These are phyloP conservation scores for Acrobasis suavella DNA, from an alignment of 2,888 invertebrate genomes.

Conservation along the genomic window DNA sequence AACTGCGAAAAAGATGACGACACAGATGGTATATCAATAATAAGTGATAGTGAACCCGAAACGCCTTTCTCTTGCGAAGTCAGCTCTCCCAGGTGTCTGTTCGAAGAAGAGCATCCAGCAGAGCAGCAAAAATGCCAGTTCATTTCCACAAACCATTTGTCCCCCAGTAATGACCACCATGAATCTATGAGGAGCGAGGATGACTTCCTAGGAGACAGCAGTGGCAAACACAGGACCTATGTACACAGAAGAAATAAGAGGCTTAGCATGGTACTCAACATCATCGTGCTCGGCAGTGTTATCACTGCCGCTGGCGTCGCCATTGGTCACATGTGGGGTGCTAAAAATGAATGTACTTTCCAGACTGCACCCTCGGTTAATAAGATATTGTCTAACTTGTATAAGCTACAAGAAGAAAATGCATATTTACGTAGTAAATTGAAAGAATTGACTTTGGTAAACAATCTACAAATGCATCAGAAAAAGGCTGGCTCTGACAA, in stretches of 20 bases:
- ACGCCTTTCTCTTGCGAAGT: slow-evolving; percentile 51
- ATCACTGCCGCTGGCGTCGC: slow-evolving; percentile 77
- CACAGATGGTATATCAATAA: slow-evolving; percentile 78
- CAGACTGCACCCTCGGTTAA: slow-evolving; percentile 67
- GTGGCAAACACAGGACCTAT: slow-evolving; percentile 70
- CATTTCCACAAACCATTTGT: slow-evolving; percentile 42
- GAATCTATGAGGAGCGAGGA: slow-evolving; percentile 53
- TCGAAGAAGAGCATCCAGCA: slow-evolving; percentile 46
- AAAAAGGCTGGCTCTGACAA: slow-evolving; percentile 48
- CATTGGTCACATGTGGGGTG: slow-evolving; percentile 79
- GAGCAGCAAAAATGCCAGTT: slow-evolving; percentile 43
- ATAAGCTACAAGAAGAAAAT: slow-evolving; percentile 78
- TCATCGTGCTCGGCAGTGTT: slow-evolving; percentile 74
- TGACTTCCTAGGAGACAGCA: slow-evolving; percentile 59
- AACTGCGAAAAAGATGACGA: slow-evolving; percentile 72
- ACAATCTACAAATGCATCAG: slow-evolving; percentile 50
- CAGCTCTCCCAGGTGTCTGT: slow-evolving; percentile 42
- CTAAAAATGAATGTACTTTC: slow-evolving; percentile 66
- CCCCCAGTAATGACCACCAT: slow-evolving; percentile 43
- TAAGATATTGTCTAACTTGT: slow-evolving; percentile 73
- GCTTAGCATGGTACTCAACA: slow-evolving; percentile 71
- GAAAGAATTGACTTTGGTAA: slow-evolving; percentile 61
- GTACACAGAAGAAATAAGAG: slow-evolving; percentile 75
- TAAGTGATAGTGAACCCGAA: slow-evolving; percentile 75
- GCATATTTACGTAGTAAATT: slow-evolving; percentile 66